phyloP scores from a whole-genome alignment of 2,888 invertebrate genomes.

The Patella pellucida region DNA sequence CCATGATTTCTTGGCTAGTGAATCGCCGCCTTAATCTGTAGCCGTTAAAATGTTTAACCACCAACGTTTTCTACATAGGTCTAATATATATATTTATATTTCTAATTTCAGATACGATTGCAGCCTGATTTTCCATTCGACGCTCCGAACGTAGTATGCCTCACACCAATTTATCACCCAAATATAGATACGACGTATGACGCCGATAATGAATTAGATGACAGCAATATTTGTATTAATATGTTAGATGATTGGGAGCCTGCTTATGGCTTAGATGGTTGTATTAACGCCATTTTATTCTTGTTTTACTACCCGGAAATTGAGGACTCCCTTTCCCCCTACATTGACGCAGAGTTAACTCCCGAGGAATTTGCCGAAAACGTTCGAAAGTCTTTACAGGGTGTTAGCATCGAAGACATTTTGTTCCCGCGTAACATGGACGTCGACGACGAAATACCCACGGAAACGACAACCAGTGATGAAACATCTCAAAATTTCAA shows the following conservation, averaged over 20 bases:
- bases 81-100: not conserved
- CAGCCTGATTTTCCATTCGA: slow-evolving; percentile 95
- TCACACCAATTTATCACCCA: slow-evolving; percentile 95
- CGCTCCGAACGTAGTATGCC: slow-evolving; percentile 95
- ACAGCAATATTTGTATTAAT: slow-evolving; percentile 54
- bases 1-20: too few species aligned
- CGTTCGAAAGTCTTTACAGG: slow-evolving; percentile 46
- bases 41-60: too few species aligned
- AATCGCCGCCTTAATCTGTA: too few species aligned
- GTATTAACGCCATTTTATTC: slow-evolving; percentile 58
- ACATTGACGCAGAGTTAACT: slow-evolving; percentile 32
- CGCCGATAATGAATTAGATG: slow-evolving; percentile 2
- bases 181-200: slow-evolving; percentile 82
- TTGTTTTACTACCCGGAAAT: slow-evolving; percentile 58
- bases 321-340: slow-evolving; percentile 53
- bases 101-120: slow-evolving; percentile 93
- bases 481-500: too few species aligned
- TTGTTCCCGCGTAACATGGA: slow-evolving; percentile 22
- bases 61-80: too few species aligned
- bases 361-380: slow-evolving; percentile 43
- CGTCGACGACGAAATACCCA: not conserved
- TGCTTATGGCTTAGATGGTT: slow-evolving; percentile 49
- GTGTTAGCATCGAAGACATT: slow-evolving; percentile 46
- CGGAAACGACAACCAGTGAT: too few species aligned
- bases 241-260: slow-evolving; percentile 57